Evolutionary conservation across 2,113 vertebrate species (phyloP).

Genomic region (Melanerpes aurifrons): DNA sequence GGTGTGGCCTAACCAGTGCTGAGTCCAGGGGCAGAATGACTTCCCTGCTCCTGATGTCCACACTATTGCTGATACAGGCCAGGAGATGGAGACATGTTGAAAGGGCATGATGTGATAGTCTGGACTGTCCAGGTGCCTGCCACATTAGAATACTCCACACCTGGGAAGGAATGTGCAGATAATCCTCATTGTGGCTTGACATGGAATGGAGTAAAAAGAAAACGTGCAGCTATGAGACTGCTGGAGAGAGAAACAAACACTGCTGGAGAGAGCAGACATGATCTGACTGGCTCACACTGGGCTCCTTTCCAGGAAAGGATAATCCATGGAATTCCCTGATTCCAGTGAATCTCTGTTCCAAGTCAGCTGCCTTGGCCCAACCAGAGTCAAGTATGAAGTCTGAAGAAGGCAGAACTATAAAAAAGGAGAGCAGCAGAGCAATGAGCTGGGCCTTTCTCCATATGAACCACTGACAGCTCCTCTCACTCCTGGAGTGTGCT

Average conservation of each 20-base stretch:
- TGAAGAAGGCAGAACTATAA: neutral
- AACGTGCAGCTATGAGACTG: neutral
- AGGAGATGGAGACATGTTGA: neutral
- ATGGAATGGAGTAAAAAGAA: neutral
- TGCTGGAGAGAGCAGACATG: neutral
- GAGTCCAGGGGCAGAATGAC: too few species aligned
- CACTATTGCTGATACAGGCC: too few species aligned
- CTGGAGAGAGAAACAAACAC: neutral
- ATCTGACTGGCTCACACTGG: neutral
- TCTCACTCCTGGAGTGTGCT: neutral
- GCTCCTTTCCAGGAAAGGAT: neutral
- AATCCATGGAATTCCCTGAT: neutral
- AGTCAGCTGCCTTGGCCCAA: neutral
- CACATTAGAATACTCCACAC: neutral
- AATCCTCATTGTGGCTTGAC: neutral
- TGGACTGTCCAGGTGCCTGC: neutral
- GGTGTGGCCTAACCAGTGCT: too few species aligned
- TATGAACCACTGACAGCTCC: neutral
- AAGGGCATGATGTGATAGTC: neutral
- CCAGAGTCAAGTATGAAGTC: neutral
- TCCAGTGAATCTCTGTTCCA: neutral
- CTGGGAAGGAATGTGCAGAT: neutral
- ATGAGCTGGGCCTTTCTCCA: neutral
- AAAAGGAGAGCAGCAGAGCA: neutral
- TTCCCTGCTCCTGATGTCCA: too few species aligned